phyloP scores from a whole-genome alignment of 2,888 invertebrate species.

The Drosophila imparisetae region DNA sequence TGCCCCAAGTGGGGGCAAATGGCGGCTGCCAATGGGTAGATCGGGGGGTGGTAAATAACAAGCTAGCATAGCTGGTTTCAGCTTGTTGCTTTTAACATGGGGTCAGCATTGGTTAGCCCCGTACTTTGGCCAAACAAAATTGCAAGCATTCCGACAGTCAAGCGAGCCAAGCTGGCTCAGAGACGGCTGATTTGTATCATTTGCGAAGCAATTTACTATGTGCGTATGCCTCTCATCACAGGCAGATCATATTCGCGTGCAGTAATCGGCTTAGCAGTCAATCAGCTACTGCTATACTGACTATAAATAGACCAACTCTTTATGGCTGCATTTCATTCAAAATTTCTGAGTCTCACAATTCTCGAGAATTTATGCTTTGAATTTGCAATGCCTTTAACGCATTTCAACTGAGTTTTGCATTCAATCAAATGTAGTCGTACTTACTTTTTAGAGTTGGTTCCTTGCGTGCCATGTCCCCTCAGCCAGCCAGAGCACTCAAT shows the following conservation, averaged over 20 bases:
- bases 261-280: neutral
- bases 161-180: constrained; percentile 14
- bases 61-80: neutral
- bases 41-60: constrained; percentile 3
- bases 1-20: neutral
- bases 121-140: constrained; percentile 46
- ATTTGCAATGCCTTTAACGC: neutral
- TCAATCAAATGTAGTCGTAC: neutral
- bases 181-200: neutral
- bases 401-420: neutral
- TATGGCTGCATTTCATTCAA: neutral
- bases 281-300: neutral
- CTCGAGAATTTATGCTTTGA: neutral
- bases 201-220: neutral
- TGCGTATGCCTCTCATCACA: neutral
- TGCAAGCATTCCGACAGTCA: constrained; percentile 55
- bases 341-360: neutral
- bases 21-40: neutral
- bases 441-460: neutral
- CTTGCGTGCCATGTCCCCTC: neutral
- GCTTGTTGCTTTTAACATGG: constrained; percentile 38
- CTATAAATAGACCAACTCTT: neutral
- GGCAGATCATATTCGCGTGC: neutral
- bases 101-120: constrained; percentile 34
- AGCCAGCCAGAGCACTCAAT: neutral